A percentile compares a stretch with the other conserved stretches of the same genome.
Evolutionary conservation across 2,113 vertebrate genomes (phyloP).

Genomic region (Cavia aperea): DNA sequence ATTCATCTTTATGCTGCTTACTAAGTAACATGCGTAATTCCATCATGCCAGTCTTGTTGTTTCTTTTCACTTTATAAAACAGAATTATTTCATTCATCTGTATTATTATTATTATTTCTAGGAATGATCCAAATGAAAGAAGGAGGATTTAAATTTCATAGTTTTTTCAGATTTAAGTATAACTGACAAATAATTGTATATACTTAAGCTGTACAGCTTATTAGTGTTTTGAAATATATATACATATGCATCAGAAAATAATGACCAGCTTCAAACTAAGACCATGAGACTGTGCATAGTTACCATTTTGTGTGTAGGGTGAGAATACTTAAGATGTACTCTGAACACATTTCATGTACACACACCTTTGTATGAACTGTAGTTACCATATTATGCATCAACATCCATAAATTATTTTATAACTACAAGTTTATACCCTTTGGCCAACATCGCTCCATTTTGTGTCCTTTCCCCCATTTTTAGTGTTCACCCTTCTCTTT

Average conservation of each 20-base stretch:
- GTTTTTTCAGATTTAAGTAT: neutral
- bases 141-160: neutral
- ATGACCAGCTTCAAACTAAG: neutral
- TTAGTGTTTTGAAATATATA: neutral
- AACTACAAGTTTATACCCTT: neutral
- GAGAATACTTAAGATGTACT: neutral
- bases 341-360: neutral
- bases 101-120: neutral
- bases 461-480: too few relatives aligned
- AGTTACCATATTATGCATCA: neutral
- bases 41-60: neutral
- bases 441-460: neutral
- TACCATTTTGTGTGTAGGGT: neutral
- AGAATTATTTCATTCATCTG: neutral
- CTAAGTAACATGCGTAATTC: neutral
- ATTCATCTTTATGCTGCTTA: neutral
- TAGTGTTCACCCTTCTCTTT: neutral
- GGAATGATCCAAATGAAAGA: neutral
- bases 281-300: too few relatives aligned
- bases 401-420: neutral
- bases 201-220: neutral
- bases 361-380: neutral
- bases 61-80: slow-evolving; percentile 3
- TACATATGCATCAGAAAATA: neutral
- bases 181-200: neutral